phyloP scores from a whole-genome alignment of 2,113 vertebrate species.

The Ceyx cyanopectus region DNA sequence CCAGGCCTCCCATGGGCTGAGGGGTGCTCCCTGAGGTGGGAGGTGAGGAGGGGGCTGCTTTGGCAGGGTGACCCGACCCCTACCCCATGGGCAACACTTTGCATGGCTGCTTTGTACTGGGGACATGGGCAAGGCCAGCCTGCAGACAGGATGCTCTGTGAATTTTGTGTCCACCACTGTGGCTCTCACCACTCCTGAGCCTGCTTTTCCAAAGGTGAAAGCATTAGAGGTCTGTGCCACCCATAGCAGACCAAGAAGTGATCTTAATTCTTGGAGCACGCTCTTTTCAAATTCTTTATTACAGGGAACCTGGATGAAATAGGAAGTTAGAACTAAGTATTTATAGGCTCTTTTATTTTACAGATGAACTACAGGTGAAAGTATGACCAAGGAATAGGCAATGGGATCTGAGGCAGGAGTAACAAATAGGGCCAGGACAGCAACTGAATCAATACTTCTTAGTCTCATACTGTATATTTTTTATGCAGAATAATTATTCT shows the following conservation, averaged over 20 bases:
- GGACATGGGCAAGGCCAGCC: not conserved
- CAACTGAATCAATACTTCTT: not conserved
- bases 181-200: accelerated
- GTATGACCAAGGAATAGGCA: not conserved
- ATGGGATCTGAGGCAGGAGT: not conserved
- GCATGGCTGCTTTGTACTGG: accelerated
- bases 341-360: not conserved
- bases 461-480: not conserved
- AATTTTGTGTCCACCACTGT: accelerated
- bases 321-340: not conserved
- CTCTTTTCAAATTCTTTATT: not conserved
- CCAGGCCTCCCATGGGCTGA: accelerated
- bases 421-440: not conserved
- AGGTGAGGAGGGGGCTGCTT: not conserved
- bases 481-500: not conserved
- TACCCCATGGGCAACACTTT: accelerated
- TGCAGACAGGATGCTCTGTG: accelerated
- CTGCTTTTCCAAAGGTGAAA: not conserved
- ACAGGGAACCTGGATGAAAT: not conserved
- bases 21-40: not conserved
- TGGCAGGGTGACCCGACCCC: accelerated
- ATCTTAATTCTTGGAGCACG: not conserved
- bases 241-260: not conserved
- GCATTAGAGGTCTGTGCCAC: not conserved
- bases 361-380: not conserved